Conservation (phyloP, 2,113 vertebrate genomes). For the Tachuris rubrigastra region DNA sequence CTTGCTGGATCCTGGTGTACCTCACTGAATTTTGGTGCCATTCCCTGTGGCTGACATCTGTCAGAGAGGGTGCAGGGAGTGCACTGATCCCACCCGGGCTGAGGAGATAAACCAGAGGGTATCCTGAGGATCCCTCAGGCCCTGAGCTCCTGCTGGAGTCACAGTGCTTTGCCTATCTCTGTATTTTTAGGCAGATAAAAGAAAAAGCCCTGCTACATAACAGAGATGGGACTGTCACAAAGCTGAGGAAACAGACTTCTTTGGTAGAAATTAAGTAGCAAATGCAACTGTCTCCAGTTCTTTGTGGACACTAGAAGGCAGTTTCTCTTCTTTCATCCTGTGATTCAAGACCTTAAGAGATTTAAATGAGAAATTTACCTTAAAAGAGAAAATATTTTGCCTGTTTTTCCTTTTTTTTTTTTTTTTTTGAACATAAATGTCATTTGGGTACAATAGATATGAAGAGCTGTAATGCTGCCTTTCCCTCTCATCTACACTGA, state of each 20-base stretch:
- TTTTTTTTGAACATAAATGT: neutral
- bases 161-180: neutral
- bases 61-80: neutral
- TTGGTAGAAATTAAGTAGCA: neutral
- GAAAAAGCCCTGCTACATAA: neutral
- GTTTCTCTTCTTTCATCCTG: neutral
- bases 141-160: neutral
- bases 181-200: neutral
- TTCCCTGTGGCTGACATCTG: neutral
- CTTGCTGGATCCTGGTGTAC: neutral
- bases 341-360: neutral
- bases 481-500: neutral
- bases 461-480: accelerated
- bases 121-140: neutral
- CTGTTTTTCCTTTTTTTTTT: neutral
- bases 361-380: neutral
- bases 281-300: neutral
- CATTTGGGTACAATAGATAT: neutral
- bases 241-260: neutral
- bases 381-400: neutral
- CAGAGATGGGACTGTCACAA: neutral
- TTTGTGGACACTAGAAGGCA: neutral
- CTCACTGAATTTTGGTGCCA: accelerated
- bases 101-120: neutral
- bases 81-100: neutral